Percentiles rank a stretch among this genome's conserved stretches.
phyloP scores from a whole-genome alignment of 1,140 invertebrate genomes.

The Drosophila punjabiensis region DNA sequence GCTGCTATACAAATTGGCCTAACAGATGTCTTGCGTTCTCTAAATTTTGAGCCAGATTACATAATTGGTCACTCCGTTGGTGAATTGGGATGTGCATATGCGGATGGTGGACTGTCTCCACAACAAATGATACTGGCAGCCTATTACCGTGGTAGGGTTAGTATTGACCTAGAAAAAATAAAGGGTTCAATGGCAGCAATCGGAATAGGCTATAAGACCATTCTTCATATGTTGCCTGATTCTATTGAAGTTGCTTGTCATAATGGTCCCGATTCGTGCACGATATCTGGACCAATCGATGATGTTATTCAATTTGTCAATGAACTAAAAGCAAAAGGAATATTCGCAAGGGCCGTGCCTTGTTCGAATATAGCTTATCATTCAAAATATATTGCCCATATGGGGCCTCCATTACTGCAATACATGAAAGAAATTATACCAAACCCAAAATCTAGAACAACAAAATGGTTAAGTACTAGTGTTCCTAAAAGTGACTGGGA shows the following conservation, averaged over 20 bases:
- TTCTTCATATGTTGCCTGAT: slow-evolving; percentile 88
- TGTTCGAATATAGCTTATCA: slow-evolving; percentile 95
- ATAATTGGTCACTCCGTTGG: slow-evolving; percentile 96
- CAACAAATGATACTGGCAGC: slow-evolving; percentile 94
- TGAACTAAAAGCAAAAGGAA: slow-evolving; percentile 89
- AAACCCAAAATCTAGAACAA: slow-evolving; percentile 89
- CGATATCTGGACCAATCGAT: slow-evolving; percentile 93
- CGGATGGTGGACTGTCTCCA: slow-evolving; percentile 93
- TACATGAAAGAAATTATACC: slow-evolving; percentile 90
- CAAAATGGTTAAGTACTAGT: slow-evolving; percentile 95
- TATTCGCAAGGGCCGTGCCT: slow-evolving; percentile 94
- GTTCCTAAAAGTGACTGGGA: slow-evolving; percentile 92
- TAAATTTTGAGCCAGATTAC: slow-evolving; percentile 92
- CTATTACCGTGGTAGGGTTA: slow-evolving; percentile 94
- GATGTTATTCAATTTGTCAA: slow-evolving; percentile 90
- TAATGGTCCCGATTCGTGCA: slow-evolving; percentile 93
- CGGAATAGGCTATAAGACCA: slow-evolving; percentile 88
- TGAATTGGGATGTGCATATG: slow-evolving; percentile 95
- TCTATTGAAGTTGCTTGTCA: slow-evolving; percentile 94
- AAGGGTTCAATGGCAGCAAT: slow-evolving; percentile 94
- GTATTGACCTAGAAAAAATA: slow-evolving; percentile 91
- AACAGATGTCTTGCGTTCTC: slow-evolving; percentile 90
- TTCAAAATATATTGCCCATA: slow-evolving; percentile 91
- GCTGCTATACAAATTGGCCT: slow-evolving; percentile 95
- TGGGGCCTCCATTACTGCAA: slow-evolving; percentile 90